Evolutionary conservation across 1,140 invertebrate genomes (phyloP).

Genomic region (Diuraphis noxia): DNA sequence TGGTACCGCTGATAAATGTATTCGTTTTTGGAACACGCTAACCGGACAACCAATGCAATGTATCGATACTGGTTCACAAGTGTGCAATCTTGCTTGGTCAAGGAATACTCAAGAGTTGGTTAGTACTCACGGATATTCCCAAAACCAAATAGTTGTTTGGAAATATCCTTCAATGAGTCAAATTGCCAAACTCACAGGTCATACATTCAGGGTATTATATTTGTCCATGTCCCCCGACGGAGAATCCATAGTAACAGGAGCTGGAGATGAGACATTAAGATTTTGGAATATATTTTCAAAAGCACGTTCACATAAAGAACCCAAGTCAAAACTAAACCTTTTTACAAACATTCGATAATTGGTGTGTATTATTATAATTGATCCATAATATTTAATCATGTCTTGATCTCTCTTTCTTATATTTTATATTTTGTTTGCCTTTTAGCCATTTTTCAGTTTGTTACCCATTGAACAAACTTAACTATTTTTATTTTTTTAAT

Average conservation of each 20-base stretch:
- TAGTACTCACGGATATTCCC: constrained; percentile 98
- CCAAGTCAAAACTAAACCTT: constrained; percentile 52
- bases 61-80: constrained; percentile 90
- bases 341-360: constrained; percentile 54
- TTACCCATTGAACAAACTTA: constrained; percentile 51
- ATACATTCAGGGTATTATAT: constrained; percentile 96
- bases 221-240: constrained; percentile 98
- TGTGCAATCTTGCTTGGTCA: constrained; percentile 99
- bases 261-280: constrained; percentile 96
- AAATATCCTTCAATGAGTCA: constrained; percentile 94
- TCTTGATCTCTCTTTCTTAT: constrained; percentile 53
- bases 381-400: constrained; percentile 9
- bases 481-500: constrained; percentile 33
- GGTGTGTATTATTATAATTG: constrained; percentile 35
- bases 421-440: constrained; percentile 52
- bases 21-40: constrained; percentile 98
- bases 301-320: constrained; percentile 70
- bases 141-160: constrained; percentile 99
- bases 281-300: constrained; percentile 99
- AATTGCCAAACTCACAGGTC: constrained; percentile 97
- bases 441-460: constrained; percentile 44
- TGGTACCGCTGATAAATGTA: constrained; percentile 97
- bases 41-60: constrained; percentile 99
- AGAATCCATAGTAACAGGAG: constrained; percentile 98
- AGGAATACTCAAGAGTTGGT: constrained; percentile 96